Evolutionary conservation across 2,797 vertebrate species (phyloP), one percentile per base, ranked within the genome.

Genomic region (Hipposideros larvatus): DNA sequence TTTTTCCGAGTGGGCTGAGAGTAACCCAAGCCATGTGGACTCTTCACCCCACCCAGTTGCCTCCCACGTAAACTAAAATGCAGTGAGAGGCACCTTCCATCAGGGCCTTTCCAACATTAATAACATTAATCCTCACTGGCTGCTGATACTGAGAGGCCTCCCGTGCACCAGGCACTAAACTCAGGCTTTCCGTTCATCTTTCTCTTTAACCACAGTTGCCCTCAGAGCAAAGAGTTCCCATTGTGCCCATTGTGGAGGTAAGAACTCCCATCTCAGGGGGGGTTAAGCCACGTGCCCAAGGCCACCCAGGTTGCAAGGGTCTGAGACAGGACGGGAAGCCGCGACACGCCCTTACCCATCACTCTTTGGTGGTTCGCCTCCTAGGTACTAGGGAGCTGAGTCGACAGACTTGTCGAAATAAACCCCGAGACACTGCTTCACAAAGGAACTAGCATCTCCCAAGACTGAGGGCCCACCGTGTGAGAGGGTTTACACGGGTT

Each of bases 81-180:
- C 74, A 19, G 14, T 1, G 41, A 11, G 37, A 19, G 2, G 68
- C n/a, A 5, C 11, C 37, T 5, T 9, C 31, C 11, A 2, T 1
- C 3, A 5, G 11, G 51, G 9, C 48, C 51, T 57, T 28, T 16
- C 37, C 26, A 0, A 5, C 8, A 11, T 24, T 5, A 0, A 4
- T 7, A 11, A 2, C 14, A 11, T 0, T 9, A 22, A 0, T 6
- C 73, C 10, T 21, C 37, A 5, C 26, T 2, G 1, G 26, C 18
- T 14, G 26, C 59, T 63, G 6, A 3, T 4, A 5, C 71, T 9
- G 1, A 51, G 34, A 16, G n/a, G 18, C 71, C 70, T 53, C 28
- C 78, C 2, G 3, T 26, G 18, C 3, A 0, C 84, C 22, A 43
- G 63, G 41, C 7, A 11, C 57, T 37, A 10, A 87, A 59, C 65